Percentiles rank a stretch among this genome's conserved stretches.
These are phyloP conservation scores for Xenus cinereus DNA, from an alignment of 2,113 vertebrate genomes.

Conservation along the genomic window DNA sequence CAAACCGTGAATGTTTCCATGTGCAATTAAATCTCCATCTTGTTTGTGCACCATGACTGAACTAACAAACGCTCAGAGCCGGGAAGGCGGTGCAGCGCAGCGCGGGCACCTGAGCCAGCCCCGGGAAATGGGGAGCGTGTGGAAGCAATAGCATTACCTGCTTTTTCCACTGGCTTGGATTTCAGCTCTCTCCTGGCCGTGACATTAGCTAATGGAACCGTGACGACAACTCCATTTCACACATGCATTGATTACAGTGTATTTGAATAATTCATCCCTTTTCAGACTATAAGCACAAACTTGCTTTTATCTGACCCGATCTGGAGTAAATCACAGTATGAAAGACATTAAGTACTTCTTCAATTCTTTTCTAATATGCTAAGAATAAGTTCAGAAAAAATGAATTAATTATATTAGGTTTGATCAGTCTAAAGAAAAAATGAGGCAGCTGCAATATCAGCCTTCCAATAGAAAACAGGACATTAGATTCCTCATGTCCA, in stretches of 20 bases:
- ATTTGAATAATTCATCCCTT: not conserved
- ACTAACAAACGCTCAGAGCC: not conserved
- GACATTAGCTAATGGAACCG: not conserved
- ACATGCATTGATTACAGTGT: not conserved
- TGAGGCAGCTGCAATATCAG: not conserved
- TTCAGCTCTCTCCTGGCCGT: not conserved
- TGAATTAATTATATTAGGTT: not conserved
- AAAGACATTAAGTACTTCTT: not conserved
- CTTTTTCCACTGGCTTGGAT: not conserved
- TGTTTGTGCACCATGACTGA: not conserved
- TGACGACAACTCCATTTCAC: slow-evolving; percentile 1
- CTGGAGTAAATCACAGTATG: not conserved
- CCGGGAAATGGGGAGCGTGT: not conserved
- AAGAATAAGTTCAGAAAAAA: not conserved
- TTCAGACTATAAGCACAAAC: not conserved
- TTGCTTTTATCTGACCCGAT: not conserved
- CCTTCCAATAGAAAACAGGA: not conserved
- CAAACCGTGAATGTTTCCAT: not conserved
- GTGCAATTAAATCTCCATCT: not conserved
- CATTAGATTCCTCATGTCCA: not conserved
- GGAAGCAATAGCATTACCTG: not conserved
- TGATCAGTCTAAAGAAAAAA: not conserved
- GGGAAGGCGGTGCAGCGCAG: not conserved
- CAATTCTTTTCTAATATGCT: not conserved
- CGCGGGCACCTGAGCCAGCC: not conserved